Percentiles rank a stretch among this genome's conserved stretches.
phyloP scores from a whole-genome alignment of 2,888 invertebrate genomes.

The Pandemis corylana region DNA sequence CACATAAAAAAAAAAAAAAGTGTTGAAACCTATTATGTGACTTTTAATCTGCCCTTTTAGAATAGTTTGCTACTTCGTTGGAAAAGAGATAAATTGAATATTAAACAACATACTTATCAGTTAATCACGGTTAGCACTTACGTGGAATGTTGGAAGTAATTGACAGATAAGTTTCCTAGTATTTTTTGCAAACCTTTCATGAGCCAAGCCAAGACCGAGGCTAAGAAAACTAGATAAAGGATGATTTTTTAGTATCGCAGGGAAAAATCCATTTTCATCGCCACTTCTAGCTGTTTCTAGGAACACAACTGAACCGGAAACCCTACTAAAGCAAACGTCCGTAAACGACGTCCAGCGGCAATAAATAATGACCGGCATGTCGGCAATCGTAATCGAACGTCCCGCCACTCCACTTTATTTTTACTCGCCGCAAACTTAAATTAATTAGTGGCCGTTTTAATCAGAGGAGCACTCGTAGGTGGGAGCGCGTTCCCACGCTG shows the following conservation, averaged over 20 bases:
- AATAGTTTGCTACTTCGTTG: too few relatives aligned
- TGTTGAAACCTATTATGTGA: too few relatives aligned
- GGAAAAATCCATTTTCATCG: background rate
- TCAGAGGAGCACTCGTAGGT: constrained; percentile 75
- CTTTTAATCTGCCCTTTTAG: too few relatives aligned
- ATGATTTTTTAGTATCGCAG: background rate
- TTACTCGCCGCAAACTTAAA: constrained; percentile 73
- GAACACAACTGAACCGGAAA: background rate
- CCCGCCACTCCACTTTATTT: constrained; percentile 59
- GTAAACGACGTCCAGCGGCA: background rate
- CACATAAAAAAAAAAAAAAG: too few relatives aligned
- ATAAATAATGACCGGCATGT: constrained; percentile 10
- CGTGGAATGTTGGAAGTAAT: too few relatives aligned
- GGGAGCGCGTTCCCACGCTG: constrained; percentile 82
- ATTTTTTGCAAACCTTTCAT: too few relatives aligned
- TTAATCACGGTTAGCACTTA: too few relatives aligned
- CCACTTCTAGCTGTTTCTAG: background rate
- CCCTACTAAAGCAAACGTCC: background rate
- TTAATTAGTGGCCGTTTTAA: constrained; percentile 82
- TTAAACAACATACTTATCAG: too few relatives aligned
- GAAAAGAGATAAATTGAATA: too few relatives aligned
- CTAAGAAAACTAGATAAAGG: too few relatives aligned
- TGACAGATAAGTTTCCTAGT: too few relatives aligned
- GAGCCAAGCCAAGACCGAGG: too few relatives aligned
- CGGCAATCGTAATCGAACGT: constrained; percentile 48